These are phyloP conservation scores for Syrphus vitripennis DNA, from an alignment of 2,888 invertebrate species.

Conservation along the genomic window DNA sequence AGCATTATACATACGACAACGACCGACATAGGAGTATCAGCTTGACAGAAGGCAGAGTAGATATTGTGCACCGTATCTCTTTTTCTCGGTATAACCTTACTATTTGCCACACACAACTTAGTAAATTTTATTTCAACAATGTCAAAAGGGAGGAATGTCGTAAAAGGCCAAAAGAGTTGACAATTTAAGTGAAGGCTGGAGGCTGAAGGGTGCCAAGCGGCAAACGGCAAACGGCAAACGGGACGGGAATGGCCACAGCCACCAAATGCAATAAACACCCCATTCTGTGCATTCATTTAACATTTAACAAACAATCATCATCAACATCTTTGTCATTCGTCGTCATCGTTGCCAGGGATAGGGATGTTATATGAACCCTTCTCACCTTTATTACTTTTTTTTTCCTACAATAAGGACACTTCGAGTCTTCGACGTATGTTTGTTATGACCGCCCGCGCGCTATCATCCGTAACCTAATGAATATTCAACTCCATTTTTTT, in stretches of 20 bases:
- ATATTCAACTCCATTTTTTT: constrained; percentile 49
- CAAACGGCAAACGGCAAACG: no score
- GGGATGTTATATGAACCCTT: constrained; percentile 21
- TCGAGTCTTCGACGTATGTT: not conserved
- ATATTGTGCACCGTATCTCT: not conserved
- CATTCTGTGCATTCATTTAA: constrained; percentile 53
- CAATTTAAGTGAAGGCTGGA: not conserved
- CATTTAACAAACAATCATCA: constrained; percentile 54
- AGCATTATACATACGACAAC: not conserved
- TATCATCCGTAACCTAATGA: constrained; percentile 32
- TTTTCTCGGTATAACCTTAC: not conserved
- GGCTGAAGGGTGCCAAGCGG: constrained; percentile 3
- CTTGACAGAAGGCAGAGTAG: not conserved
- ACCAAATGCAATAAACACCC: constrained; percentile 64
- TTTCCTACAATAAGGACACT: not conserved
- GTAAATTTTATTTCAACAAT: constrained; percentile 33
- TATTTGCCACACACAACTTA: constrained; percentile 10
- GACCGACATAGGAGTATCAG: not conserved
- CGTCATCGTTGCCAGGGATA: not conserved
- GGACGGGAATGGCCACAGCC: not conserved
- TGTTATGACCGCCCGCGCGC: constrained; percentile 10
- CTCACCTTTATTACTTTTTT: not conserved
- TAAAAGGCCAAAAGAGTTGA: constrained; percentile 53
- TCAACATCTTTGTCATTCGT: constrained; percentile 18
- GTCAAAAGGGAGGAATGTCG: constrained; percentile 30